A percentile compares a stretch with the other conserved stretches of the same genome.
phyloP scores from a whole-genome alignment of 2,113 vertebrate species.

The Opisthocomus hoazin region DNA sequence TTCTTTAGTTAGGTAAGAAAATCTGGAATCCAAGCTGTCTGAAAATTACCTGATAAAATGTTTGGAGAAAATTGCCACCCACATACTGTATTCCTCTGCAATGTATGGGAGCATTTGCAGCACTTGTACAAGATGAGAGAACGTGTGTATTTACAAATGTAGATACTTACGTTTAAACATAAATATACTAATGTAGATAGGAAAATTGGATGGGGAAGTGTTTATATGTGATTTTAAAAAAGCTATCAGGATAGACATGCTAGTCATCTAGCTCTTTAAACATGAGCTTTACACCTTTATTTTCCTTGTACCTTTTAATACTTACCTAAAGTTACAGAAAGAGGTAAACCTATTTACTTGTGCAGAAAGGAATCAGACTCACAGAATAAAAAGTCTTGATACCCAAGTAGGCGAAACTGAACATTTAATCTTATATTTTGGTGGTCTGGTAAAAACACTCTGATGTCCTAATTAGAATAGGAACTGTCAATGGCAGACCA shows the following conservation, averaged over 20 bases:
- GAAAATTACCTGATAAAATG: conserved; percentile 13
- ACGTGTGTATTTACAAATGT: background rate
- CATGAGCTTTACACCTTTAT: background rate
- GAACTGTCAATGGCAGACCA: background rate
- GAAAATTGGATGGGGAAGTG: background rate
- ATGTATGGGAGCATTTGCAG: background rate
- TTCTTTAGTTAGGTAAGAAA: background rate
- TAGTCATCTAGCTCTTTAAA: background rate
- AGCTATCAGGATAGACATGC: background rate
- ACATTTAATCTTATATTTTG: background rate
- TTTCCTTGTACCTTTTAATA: background rate
- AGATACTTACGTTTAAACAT: background rate
- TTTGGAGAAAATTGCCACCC: conserved; percentile 36
- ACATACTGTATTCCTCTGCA: background rate
- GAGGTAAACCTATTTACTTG: background rate
- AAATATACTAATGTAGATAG: conserved; percentile 1
- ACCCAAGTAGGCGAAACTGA: background rate
- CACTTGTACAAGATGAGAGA: background rate
- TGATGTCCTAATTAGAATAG: background rate
- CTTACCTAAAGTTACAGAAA: background rate
- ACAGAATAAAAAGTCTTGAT: background rate
- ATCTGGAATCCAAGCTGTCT: background rate
- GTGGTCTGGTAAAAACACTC: background rate
- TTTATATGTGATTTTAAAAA: background rate
- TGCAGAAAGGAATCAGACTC: background rate